phyloP scores from a whole-genome alignment of 1,140 invertebrate species.

The Acromyrmex charruanus region DNA sequence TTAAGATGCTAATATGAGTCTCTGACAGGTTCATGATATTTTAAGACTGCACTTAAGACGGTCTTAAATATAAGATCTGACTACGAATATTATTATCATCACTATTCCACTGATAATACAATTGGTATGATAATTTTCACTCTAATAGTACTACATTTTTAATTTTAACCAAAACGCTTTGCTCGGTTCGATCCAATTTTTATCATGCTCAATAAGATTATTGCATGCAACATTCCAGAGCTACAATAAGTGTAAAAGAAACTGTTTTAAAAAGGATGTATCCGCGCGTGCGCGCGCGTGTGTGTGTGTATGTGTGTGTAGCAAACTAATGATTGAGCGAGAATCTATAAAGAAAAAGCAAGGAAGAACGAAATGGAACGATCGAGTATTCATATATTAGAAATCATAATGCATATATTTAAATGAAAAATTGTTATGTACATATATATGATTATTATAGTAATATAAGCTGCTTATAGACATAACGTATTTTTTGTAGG shows the following conservation, averaged over 20 bases:
- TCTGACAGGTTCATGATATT: too few relatives aligned
- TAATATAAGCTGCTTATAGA: constrained; percentile 83
- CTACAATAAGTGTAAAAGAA: constrained; percentile 49
- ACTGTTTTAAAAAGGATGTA: constrained; percentile 19
- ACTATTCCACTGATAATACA: constrained; percentile 44
- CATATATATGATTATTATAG: constrained; percentile 77
- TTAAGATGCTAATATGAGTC: too few relatives aligned
- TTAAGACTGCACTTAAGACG: too few relatives aligned
- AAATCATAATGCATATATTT: constrained; percentile 56
- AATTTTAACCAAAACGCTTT: constrained; percentile 44
- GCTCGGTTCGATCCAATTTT: constrained; percentile 35
- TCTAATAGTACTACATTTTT: constrained; percentile 44
- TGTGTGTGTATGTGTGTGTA: background rate
- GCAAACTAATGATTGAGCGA: background rate
- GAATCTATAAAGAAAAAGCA: background rate
- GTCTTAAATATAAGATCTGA: too few relatives aligned
- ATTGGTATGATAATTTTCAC: background rate
- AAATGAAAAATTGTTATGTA: constrained; percentile 78
- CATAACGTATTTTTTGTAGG: constrained; percentile 85
- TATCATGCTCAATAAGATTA: constrained; percentile 16
- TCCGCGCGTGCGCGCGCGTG: background rate
- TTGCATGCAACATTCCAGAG: constrained; percentile 69
- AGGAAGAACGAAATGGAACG: background rate
- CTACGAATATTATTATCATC: constrained; percentile 37
- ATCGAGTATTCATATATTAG: constrained; percentile 68